Percentiles rank a stretch among this genome's conserved stretches.
Conservation (phyloP, 1,140 invertebrate genomes). For the Hesperophylax magnus region DNA sequence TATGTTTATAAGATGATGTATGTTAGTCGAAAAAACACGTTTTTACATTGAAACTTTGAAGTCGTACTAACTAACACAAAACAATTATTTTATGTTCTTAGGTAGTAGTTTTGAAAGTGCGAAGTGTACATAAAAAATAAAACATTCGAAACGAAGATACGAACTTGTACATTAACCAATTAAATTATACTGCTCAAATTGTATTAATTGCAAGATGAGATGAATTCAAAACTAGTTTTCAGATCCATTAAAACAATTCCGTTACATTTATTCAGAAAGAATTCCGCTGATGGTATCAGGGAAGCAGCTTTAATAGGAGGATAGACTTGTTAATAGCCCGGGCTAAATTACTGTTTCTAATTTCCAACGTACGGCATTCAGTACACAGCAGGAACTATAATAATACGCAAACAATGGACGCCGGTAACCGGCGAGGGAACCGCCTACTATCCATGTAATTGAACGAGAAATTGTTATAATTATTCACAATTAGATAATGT, state of each 20-base stretch:
- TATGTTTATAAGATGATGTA: too few species aligned
- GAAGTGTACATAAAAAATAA: too few species aligned
- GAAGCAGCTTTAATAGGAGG: conserved; percentile 13
- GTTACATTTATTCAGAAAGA: conserved; percentile 14
- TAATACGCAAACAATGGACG: conserved; percentile 34
- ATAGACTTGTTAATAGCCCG: conserved; percentile 23
- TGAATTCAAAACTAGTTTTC: not conserved
- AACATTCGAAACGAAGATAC: too few species aligned
- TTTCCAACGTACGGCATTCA: not conserved
- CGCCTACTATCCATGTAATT: conserved; percentile 55
- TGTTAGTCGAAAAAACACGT: too few species aligned
- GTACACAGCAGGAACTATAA: conserved; percentile 10
- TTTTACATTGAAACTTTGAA: too few species aligned
- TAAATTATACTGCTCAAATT: too few species aligned
- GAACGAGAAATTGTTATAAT: conserved; percentile 55
- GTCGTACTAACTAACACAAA: too few species aligned
- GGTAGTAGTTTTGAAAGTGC: too few species aligned
- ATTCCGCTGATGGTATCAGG: conserved; percentile 18
- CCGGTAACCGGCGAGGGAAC: not conserved
- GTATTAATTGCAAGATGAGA: conserved; percentile 1
- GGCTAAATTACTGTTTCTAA: conserved; percentile 24
- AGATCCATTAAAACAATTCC: conserved; percentile 7
- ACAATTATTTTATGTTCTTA: too few species aligned
- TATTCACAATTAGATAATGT: conserved; percentile 56
- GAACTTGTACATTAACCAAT: too few species aligned